These are phyloP conservation scores for Phymatocera aterrima DNA, from an alignment of 2,888 invertebrate species.

Conservation along the genomic window DNA sequence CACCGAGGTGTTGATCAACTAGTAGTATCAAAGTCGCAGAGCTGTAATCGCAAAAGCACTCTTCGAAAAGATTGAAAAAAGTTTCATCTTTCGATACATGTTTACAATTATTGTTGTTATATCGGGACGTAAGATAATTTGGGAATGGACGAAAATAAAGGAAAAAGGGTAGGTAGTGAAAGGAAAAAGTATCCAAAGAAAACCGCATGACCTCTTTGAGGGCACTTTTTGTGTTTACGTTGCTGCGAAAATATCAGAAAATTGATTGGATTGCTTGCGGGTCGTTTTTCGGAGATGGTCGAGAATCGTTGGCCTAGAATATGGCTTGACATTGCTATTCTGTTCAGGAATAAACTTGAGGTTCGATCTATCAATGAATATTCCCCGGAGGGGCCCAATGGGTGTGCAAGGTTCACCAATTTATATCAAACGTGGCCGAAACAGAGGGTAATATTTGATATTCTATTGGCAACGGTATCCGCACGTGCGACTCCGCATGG, in stretches of 20 bases:
- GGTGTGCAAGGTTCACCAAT: slow-evolving; percentile 20
- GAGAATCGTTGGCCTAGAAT: slow-evolving; percentile 21
- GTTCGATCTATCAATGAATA: slow-evolving; percentile 42
- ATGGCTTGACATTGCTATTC: slow-evolving; percentile 31
- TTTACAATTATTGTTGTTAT: too few species aligned
- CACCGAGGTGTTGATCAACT: too few species aligned
- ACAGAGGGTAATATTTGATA: slow-evolving; percentile 32
- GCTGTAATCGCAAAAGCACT: too few species aligned
- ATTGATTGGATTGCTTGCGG: slow-evolving; percentile 18
- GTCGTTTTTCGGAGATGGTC: slow-evolving; percentile 22
- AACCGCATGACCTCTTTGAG: not conserved
- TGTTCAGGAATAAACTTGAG: slow-evolving; percentile 10
- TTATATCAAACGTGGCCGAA: slow-evolving; percentile 33
- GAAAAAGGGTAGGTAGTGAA: not conserved
- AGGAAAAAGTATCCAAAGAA: not conserved
- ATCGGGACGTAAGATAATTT: too few species aligned
- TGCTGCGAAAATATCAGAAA: not conserved
- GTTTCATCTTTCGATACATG: too few species aligned
- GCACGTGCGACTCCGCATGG: not conserved
- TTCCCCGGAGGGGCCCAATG: slow-evolving; percentile 6
- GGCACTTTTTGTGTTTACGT: slow-evolving; percentile 2
- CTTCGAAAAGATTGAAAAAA: too few species aligned
- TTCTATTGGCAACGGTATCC: slow-evolving; percentile 14
- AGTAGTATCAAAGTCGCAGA: too few species aligned
- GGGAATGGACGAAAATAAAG: not conserved